Percentiles rank a stretch among this genome's conserved stretches.
Conservation (phyloP, 2,888 invertebrate species). For the Protula sp. region DNA sequence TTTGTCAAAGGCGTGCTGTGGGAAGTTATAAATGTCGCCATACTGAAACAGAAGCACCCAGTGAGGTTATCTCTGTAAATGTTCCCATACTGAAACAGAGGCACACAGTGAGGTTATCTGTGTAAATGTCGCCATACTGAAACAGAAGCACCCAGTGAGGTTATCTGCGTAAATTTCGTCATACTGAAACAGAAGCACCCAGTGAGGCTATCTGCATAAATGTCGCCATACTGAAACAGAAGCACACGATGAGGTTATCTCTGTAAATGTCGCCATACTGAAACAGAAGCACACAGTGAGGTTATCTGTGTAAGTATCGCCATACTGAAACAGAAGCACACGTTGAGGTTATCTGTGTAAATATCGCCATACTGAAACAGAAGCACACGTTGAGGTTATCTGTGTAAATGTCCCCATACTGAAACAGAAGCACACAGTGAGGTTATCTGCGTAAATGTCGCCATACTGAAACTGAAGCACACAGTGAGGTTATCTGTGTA, state of each 20-base stretch:
- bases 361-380: background rate
- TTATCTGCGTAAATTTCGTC: background rate
- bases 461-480: too few species aligned
- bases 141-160: too few species aligned
- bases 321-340: conserved; percentile 71
- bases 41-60: conserved; percentile 70
- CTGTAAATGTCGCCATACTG: background rate
- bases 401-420: too few species aligned
- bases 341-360: background rate
- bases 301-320: conserved; percentile 98
- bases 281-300: too few species aligned
- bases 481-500: too few species aligned
- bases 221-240: conserved; percentile 82
- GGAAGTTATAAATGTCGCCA: conserved; percentile 97
- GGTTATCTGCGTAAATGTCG: too few species aligned
- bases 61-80: background rate
- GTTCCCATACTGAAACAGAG: background rate
- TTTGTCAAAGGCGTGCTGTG: conserved; percentile 88
- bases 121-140: conserved; percentile 95
- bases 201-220: too few species aligned
- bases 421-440: too few species aligned
- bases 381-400: too few species aligned
- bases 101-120: too few species aligned
- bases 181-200: too few species aligned
- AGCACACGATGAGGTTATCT: background rate